Evolutionary conservation across 2,113 vertebrate genomes (phyloP), one percentile per base, ranked within the genome.

Genomic region (Coptodon rendalli): DNA sequence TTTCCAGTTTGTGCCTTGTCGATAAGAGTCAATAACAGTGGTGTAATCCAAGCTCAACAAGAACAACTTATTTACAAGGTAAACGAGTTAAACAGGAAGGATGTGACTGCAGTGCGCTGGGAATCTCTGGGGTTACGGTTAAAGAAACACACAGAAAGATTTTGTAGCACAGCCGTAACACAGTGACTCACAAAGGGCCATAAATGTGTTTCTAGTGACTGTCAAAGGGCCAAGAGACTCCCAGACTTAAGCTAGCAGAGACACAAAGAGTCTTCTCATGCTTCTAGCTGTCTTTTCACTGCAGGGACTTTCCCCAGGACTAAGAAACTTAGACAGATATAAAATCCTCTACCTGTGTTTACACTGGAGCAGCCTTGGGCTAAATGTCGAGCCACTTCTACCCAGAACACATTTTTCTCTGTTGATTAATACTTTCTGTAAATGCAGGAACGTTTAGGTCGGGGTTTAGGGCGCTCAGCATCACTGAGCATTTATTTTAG

Each of bases 1-100:
- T 24, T 73, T 73, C 38, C 13, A 27, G 0, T 48, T 73, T 73
- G 40, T 6, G 5, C 22, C 38, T 73, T 0, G 5, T 24, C 0
- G 4, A 48, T 45, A 29, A 27, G 22, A 73, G 38, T 24, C 66
- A 27, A 45, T 5, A 17, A 17, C 13, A 73, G 68, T 9, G 22
- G 22, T 0, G 22, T 27, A 45, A 27, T 2, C 14, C 3, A 1
- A 50, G 66, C 7, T 71, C 8, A 71, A 71, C 66, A 27, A 43
- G 12, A 71, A 36, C 31, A 66, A 66, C 6, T 5, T 13, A 43
- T 43, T 66, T 7, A 66, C 31, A 66, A 66, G 61, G 31, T 66
- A 17, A 36, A 36, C 2, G 0, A 0, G 61, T 36, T 36, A 66
- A 36, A 66, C 61, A 12, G 31, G 6, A 36, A 45, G 43, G 9